Evolutionary conservation across 1,140 invertebrate genomes (phyloP), one percentile per base, ranked within the genome.

Genomic region (Glossosoma conforme): DNA sequence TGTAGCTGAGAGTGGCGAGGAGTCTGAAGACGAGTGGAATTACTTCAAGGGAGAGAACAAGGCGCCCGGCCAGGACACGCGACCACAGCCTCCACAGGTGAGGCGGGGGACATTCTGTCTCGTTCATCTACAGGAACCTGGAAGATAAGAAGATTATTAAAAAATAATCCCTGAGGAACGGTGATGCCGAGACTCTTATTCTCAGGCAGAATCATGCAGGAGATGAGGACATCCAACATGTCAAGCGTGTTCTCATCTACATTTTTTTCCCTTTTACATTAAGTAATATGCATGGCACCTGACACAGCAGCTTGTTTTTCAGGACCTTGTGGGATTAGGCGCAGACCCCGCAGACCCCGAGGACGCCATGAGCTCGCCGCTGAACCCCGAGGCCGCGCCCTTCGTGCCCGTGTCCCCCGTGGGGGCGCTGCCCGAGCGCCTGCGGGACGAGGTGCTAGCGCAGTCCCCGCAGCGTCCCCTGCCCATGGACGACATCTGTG

Each of bases 11-110:
- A 86, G 83, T 63, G 78, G 76, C 58, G 50, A 43, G 4, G 55
- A 58, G 38, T 84, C 82, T 56, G 84, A 85, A 68, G 84, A 86
- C 81, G 84, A 85, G 79, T 86, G 84, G 84, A 84, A 85, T 65
- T 86, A 84, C 62, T 82, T 78, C 62, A 81, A 80, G 61, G 77
- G 79, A 50, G 80, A 82, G 56, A 36, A 53, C 10, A 74, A 77
- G 47, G 77, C 78, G 38, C 69, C 68, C 32, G 61, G 62, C 32
- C 60, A 63, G 13, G 38, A 51, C 5, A 14, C 32, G 28, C n/a
- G n/a, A n/a, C 64, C 64, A 19, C 25, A 30, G 18, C 42, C 35
- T 30, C 43, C 61, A n/a, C n/a, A n/a, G n/a, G n/a, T n/a, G n/a
- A n/a, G n/a, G n/a, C n/a, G n/a, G n/a, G n/a, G n/a, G n/a, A n/a